These are phyloP conservation scores for Donacobius atricapilla DNA, from an alignment of 2,113 vertebrate genomes.

Conservation along the genomic window DNA sequence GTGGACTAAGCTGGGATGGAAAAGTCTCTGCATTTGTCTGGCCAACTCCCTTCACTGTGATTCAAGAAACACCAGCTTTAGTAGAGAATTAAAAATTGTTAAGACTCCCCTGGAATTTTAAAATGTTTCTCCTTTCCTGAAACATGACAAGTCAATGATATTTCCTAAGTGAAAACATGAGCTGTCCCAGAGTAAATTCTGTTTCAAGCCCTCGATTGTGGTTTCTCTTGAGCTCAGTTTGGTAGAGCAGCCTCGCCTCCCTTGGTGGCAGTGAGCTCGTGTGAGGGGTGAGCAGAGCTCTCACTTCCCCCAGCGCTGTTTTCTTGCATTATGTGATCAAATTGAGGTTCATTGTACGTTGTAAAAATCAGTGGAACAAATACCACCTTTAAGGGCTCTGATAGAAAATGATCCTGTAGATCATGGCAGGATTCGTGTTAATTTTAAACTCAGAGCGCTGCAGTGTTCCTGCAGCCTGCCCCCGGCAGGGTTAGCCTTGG, in stretches of 20 bases:
- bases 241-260: neutral
- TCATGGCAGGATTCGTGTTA: neutral
- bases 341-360: neutral
- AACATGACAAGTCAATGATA: neutral
- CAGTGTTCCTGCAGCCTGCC: neutral
- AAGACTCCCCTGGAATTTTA: neutral
- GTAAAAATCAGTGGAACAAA: neutral
- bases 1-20: neutral
- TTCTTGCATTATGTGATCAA: neutral
- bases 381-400: neutral
- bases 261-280: rapidly evolving
- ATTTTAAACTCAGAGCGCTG: neutral
- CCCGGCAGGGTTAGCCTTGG: rapidly evolving
- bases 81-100: neutral
- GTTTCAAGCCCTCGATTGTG: neutral
- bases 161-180: neutral
- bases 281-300: neutral
- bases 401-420: neutral
- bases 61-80: neutral
- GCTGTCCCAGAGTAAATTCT: neutral
- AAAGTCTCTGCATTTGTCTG: neutral
- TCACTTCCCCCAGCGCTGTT: rapidly evolving
- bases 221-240: neutral
- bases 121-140: neutral
- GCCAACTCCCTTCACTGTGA: neutral